phyloP scores from a whole-genome alignment of 2,888 invertebrate species.

The Lepas anatifera region DNA sequence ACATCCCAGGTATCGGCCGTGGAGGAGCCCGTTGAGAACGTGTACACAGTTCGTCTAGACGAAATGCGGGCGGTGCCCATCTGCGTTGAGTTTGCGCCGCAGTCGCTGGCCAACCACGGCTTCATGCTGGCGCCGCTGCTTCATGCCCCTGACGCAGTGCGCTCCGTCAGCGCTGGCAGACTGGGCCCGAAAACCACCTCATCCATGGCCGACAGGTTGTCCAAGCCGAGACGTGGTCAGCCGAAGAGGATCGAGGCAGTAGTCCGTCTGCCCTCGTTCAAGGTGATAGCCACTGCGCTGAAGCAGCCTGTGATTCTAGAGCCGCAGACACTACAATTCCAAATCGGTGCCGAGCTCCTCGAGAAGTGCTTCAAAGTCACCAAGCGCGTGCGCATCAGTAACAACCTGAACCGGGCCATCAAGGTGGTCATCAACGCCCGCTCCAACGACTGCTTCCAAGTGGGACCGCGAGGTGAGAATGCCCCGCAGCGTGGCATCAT shows the following conservation, averaged over 20 bases:
- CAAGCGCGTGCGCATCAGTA: neutral
- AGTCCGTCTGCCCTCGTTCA: neutral
- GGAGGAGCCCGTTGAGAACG: neutral
- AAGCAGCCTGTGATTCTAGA: neutral
- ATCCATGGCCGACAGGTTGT: neutral
- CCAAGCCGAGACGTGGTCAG: neutral
- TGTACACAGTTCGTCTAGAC: neutral
- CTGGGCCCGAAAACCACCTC: neutral
- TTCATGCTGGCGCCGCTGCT: constrained; percentile 10
- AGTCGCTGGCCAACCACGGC: neutral
- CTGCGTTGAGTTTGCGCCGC: neutral
- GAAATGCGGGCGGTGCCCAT: neutral
- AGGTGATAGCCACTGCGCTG: constrained; percentile 4
- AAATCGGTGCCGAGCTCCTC: neutral
- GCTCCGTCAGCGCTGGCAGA: neutral
- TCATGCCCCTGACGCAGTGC: neutral
- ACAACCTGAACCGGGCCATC: neutral
- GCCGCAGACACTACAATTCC: neutral
- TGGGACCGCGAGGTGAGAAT: neutral
- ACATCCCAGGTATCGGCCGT: neutral
- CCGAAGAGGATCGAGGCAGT: neutral
- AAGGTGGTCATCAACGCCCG: neutral
- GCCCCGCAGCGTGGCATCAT: neutral
- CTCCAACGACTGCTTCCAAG: neutral
- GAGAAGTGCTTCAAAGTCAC: constrained; percentile 3